Base-by-base conservation (phyloP, 1,140 invertebrate species). In the Acyrthosiphon pisum region DNA sequence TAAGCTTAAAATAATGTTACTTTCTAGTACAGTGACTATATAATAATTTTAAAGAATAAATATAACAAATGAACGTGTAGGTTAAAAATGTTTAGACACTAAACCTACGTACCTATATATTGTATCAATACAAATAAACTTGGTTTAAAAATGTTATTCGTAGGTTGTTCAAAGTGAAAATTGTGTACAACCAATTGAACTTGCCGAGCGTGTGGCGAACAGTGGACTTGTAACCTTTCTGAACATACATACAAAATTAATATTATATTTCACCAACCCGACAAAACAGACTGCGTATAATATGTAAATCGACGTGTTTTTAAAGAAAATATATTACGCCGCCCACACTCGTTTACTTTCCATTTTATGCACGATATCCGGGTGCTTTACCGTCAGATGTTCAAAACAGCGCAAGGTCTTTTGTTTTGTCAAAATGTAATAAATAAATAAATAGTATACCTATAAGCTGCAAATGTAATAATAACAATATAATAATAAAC, bases 111-210 rank as follows among this genome's bases (percentile, higher is more conserved):
- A 41, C 41, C 41, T 41, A 18, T 26, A 89, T 53, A 48, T 56
- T 37, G 88, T 89, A 37, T 23, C 50, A 56, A 89, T 89, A 53
- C 37, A 89, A 56, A 35, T 56, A 14, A 26, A 89, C 87, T 89
- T 23, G 46, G 50, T 56, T 35, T 37, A 53, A 37, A 56, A 53
- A 89, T 35, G n/a, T 37, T 37, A 56, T 89, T 89, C 88, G 88
- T 89, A 89, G 88, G 88, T 89, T 53, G 88, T 53, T 56, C 50
- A 56, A 89, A 89, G 88, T 89, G 88, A 89, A 89, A 89, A 89
- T 56, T 26, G 23, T 26, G 35, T 53, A 89, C 46, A 22, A 53
- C 30, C 87, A 37, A 56, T 56, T 89, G 88, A 53, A 53, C 88
- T 88, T 88, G 46, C 20, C 9, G 87, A 88, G 18, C 44, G 30